Conservation (phyloP, 2,113 vertebrate species). For the Grammomys surdaster region DNA sequence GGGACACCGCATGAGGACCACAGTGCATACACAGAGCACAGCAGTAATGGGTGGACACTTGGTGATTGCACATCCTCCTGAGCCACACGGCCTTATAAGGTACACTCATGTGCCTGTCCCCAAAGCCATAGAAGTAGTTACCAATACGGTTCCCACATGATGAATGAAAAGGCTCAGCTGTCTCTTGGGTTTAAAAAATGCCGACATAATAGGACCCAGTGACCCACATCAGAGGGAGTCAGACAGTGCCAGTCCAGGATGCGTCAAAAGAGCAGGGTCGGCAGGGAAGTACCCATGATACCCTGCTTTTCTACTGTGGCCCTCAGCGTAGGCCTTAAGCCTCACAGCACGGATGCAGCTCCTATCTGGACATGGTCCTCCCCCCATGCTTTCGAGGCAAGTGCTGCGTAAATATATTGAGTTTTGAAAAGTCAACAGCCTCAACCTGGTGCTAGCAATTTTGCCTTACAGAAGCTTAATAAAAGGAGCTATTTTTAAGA, state of each 20-base stretch:
- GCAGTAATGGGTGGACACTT: fast-evolving
- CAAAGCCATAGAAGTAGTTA: not conserved
- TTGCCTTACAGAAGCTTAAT: not conserved
- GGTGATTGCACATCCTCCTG: fast-evolving
- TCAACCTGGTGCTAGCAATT: not conserved
- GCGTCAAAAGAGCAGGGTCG: not conserved
- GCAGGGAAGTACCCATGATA: not conserved
- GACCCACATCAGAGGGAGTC: too few species aligned
- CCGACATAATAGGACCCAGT: fast-evolving
- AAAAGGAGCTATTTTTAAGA: not conserved
- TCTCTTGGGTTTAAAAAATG: not conserved
- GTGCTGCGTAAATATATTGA: fast-evolving
- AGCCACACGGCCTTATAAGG: not conserved
- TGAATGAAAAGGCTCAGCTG: not conserved
- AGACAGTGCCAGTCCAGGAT: fast-evolving
- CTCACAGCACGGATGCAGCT: not conserved
- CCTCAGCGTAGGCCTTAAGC: fast-evolving
- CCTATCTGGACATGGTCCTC: fast-evolving
- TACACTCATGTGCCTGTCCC: not conserved
- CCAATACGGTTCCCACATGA: not conserved
- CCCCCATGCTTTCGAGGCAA: not conserved
- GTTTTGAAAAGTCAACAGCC: not conserved
- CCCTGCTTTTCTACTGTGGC: fast-evolving
- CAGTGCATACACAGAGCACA: too few species aligned
- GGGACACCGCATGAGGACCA: fast-evolving